Conservation (phyloP, 2,113 vertebrate species). For the Pituophis catenifer region DNA sequence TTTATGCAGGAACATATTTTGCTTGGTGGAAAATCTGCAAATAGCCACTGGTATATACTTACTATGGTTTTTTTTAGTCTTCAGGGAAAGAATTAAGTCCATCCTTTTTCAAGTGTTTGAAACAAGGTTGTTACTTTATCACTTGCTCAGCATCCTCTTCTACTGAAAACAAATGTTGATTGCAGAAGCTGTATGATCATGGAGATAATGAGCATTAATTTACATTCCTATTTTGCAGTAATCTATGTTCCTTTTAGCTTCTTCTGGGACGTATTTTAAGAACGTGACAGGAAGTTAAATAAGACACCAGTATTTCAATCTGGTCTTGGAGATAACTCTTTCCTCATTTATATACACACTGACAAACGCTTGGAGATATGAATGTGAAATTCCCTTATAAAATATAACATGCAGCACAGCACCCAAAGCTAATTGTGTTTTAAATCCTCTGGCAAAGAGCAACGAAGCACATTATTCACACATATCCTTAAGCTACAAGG, state of each 20-base stretch:
- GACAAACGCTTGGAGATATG: slow-evolving; percentile 42
- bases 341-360: slow-evolving; percentile 46
- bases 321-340: slow-evolving; percentile 21
- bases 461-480: slow-evolving; percentile 38
- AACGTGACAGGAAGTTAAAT: slow-evolving; percentile 38
- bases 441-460: slow-evolving; percentile 14
- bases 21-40: not conserved
- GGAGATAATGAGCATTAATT: slow-evolving; percentile 47
- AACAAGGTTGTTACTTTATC: slow-evolving; percentile 5
- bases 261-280: slow-evolving; percentile 41
- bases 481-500: slow-evolving; percentile 13
- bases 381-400: slow-evolving; percentile 52
- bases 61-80: slow-evolving; percentile 29
- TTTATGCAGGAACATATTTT: not conserved
- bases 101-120: not conserved
- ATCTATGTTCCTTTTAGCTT: slow-evolving; percentile 26
- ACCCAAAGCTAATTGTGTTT: slow-evolving; percentile 26
- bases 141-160: slow-evolving; percentile 15
- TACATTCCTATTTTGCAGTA: slow-evolving; percentile 37
- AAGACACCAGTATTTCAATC: slow-evolving; percentile 24
- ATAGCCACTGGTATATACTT: not conserved
- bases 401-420: slow-evolving; percentile 34
- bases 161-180: slow-evolving; percentile 41
- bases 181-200: slow-evolving; percentile 38
- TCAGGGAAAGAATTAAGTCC: not conserved